These are phyloP conservation scores for Microctonus aethiopoides DNA, from an alignment of 2,888 invertebrate species.

Conservation along the genomic window DNA sequence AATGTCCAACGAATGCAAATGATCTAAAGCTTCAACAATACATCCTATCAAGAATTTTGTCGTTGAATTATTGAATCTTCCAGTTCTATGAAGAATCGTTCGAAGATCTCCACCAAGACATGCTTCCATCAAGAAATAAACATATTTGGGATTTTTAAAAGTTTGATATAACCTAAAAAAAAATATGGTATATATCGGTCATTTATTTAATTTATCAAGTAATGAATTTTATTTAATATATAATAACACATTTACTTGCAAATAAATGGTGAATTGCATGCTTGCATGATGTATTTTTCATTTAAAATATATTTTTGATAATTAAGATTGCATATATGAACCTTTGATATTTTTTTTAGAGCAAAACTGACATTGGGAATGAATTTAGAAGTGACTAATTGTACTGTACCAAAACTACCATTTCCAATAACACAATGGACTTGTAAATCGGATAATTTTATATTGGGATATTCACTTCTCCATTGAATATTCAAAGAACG, in stretches of 20 bases:
- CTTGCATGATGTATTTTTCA: conserved; percentile 75
- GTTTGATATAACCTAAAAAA: conserved; percentile 83
- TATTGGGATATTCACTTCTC: conserved; percentile 71
- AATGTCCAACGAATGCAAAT: conserved; percentile 84
- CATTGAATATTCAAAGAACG: conserved; percentile 39
- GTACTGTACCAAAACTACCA: conserved; percentile 92
- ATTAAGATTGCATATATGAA: conserved; percentile 72
- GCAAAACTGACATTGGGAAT: conserved; percentile 68
- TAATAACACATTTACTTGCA: conserved; percentile 73
- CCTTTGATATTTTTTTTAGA: conserved; percentile 75
- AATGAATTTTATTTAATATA: background rate
- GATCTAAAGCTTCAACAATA: conserved; percentile 90
- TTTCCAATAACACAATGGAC: conserved; percentile 87
- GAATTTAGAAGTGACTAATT: conserved; percentile 69
- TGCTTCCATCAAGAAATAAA: conserved; percentile 94
- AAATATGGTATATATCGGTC: background rate
- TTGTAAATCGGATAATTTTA: conserved; percentile 81
- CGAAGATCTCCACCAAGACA: conserved; percentile 95
- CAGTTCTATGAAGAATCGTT: conserved; percentile 85
- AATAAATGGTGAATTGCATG: conserved; percentile 77
- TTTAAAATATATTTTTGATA: conserved; percentile 75
- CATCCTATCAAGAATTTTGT: conserved; percentile 89
- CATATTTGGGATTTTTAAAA: conserved; percentile 88
- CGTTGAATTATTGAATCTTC: conserved; percentile 81
- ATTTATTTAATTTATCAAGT: background rate